Evolutionary conservation across 2,797 vertebrate species (phyloP), one percentile per base, ranked within the genome.

Genomic region (Periparus ater): DNA sequence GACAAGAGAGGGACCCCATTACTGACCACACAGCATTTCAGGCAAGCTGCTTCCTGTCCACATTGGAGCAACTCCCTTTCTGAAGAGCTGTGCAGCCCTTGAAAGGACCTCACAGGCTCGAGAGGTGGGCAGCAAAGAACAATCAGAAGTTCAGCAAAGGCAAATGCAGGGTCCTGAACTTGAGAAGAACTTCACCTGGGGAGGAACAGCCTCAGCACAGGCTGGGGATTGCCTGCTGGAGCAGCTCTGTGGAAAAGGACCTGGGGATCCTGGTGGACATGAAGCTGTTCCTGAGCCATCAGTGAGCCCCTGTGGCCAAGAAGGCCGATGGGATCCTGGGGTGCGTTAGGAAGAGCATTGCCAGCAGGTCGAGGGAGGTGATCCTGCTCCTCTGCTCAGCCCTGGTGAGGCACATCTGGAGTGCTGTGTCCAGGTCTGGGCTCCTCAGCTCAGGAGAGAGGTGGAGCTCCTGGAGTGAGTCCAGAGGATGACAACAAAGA

Each of bases 21-120:
- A 16, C 60, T 54, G 67, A 83, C 5, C 17, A 29, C 1, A 4
- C 16, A 55, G n/a, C 0, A 0, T 60, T 87, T 61, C 0, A 3
- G 70, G 57, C n/a, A 60, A 70, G 20, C 22, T 78, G 50, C 40
- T 93, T 38, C 45, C 54, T 82, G 45, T 11, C 36, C 4, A 0
- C 4, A 3, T 14, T 8, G 2, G 30, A 91, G 53, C 9, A 20
- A 12, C 17, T 63, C 45, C 53, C 20, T 53, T 85, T 48, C 62
- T 55, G 44, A 84, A 61, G 26, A 54, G 30, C 77, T 68, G 34
- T 74, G 70, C 40, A 67, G 68, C 47, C n/a, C 23, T 21, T 38
- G 16, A 53, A 51, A 73, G 29, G 30, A 73, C 47, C 34, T 61
- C 7, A 11, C 13, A 48, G 17, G 34, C 27, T 68, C 18, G 34